These are phyloP conservation scores for Pachypanchax playfairii DNA, from an alignment of 2,113 vertebrate species.

Conservation along the genomic window DNA sequence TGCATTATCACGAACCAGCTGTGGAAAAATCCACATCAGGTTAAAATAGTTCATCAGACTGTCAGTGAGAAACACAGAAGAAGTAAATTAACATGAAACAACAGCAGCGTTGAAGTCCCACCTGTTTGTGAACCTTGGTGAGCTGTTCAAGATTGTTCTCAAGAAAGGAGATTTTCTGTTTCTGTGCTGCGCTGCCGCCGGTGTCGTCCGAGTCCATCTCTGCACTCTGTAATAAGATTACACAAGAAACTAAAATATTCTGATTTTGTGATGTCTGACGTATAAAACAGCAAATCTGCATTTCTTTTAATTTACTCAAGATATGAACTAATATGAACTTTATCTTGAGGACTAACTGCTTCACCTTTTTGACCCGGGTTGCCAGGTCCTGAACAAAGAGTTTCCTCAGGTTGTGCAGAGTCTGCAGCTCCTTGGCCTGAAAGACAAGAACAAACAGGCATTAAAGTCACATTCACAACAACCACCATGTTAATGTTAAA, in stretches of 20 bases:
- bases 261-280: not conserved
- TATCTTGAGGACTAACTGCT: not conserved
- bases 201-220: slow-evolving; percentile 96
- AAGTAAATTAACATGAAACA: not conserved
- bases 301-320: not conserved
- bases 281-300: not conserved
- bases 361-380: slow-evolving; percentile 97
- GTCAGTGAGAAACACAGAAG: rapidly evolving
- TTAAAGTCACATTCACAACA: too few species aligned
- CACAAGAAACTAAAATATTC: not conserved
- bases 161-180: slow-evolving; percentile 97
- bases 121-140: slow-evolving; percentile 99
- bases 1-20: slow-evolving; percentile 98
- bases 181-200: slow-evolving; percentile 94
- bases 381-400: slow-evolving; percentile 97
- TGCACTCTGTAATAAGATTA: slow-evolving; percentile 81
- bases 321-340: not conserved
- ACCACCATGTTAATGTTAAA: too few species aligned
- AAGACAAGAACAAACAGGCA: not conserved
- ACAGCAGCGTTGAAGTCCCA: slow-evolving; percentile 44
- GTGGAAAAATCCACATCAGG: not conserved
- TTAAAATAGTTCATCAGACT: not conserved
- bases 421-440: slow-evolving; percentile 97
- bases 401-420: slow-evolving; percentile 95
- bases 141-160: slow-evolving; percentile 99